These are phyloP conservation scores for Tenebrosternarchus preto DNA, from an alignment of 2,113 vertebrate species.

Conservation along the genomic window DNA sequence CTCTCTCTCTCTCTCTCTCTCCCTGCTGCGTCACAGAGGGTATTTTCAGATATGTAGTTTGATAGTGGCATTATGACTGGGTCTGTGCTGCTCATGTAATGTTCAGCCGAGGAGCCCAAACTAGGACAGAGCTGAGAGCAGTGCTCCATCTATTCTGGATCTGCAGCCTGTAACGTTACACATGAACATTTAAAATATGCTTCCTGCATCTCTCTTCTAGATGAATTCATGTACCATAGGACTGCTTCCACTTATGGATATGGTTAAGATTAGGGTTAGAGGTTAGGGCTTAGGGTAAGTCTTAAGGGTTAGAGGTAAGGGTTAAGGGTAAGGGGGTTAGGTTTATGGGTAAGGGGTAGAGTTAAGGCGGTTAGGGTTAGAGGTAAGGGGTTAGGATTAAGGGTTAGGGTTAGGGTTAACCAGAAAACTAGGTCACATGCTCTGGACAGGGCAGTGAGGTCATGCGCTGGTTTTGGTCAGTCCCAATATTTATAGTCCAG, in stretches of 20 bases:
- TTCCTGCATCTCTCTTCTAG: constrained; percentile 14
- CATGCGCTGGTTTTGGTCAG: constrained; percentile 30
- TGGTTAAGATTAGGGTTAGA: too few relatives aligned
- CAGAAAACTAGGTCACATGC: too few relatives aligned
- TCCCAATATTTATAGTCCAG: too few relatives aligned
- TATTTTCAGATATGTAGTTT: constrained; percentile 50
- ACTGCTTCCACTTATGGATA: too few relatives aligned
- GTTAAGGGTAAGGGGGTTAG: too few relatives aligned
- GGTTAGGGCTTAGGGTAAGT: too few relatives aligned
- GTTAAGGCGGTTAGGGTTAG: too few relatives aligned
- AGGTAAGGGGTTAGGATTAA: too few relatives aligned
- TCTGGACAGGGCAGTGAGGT: constrained; percentile 32
- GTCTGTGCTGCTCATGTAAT: constrained; percentile 35
- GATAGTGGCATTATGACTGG: constrained; percentile 27
- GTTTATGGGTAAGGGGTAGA: too few relatives aligned
- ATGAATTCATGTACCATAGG: constrained; percentile 22
- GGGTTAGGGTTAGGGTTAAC: too few relatives aligned
- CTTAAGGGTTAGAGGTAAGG: too few relatives aligned
- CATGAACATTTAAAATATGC: constrained; percentile 40
- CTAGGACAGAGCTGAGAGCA: constrained; percentile 46
- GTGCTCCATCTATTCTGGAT: constrained; percentile 52
- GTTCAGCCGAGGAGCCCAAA: constrained; percentile 49
- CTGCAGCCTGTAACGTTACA: constrained; percentile 51
- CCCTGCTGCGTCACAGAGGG: constrained; percentile 47
- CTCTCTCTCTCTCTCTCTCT: constrained; percentile 33